Evolutionary conservation across 2,113 vertebrate species (phyloP).

Genomic region (Anthoscopus minutus): DNA sequence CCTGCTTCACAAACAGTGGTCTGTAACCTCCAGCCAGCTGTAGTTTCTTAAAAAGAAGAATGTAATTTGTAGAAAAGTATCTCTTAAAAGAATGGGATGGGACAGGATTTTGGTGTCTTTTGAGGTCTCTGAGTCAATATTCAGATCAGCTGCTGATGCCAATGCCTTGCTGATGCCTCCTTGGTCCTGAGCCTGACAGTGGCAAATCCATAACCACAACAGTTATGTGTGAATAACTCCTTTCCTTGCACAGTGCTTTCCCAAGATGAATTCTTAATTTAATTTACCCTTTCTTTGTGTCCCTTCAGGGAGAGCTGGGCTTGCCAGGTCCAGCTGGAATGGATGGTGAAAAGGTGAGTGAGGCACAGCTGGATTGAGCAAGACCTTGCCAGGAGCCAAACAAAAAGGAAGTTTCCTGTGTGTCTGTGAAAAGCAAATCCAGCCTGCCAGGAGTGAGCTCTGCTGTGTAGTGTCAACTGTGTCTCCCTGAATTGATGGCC

Average conservation of each 20-base stretch:
- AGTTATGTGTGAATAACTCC: rapidly evolving
- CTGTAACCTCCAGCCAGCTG: not conserved
- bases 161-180: not conserved
- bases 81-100: not conserved
- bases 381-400: not conserved
- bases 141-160: not conserved
- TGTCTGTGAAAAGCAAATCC: not conserved
- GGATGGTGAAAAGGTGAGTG: conserved; percentile 83
- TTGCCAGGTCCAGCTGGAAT: conserved; percentile 83
- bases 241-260: not conserved
- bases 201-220: not conserved
- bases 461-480: not conserved
- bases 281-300: not conserved
- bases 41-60: not conserved
- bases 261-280: not conserved
- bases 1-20: not conserved
- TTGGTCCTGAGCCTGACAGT: not conserved
- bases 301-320: conserved; percentile 84
- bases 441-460: not conserved
- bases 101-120: not conserved
- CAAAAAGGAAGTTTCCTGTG: not conserved
- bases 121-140: not conserved
- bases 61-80: not conserved
- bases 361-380: rapidly evolving
- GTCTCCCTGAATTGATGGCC: not conserved